Base-by-base conservation (phyloP, 2,113 vertebrate genomes). In the Epinephelus moara region DNA sequence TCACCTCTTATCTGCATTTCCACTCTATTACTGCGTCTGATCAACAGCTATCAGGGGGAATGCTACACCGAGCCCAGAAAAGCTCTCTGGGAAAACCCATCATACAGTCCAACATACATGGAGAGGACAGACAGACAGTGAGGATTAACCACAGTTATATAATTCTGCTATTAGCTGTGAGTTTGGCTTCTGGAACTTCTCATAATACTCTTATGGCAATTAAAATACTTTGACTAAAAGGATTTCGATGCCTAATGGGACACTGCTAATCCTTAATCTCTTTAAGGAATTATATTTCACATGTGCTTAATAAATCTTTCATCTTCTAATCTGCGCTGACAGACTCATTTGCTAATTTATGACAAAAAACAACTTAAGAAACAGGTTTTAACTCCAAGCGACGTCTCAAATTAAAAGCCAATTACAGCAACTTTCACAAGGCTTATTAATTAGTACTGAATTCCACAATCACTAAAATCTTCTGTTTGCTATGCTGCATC, bases 141-240 rank as follows among this genome's bases (percentile, higher is more conserved):
- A 10, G 72, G 85, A 91, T 87, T 85, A 85, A 66, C 62, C 21
- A 69, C 70, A 67, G 60, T 73, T 67, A 78, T 76, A 30, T 66
- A 42, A 78, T 82, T 67, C 79, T 19, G 61, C 49, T 37, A 25
- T 56, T 56, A 59, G 40, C 68, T 49, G 1, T 4, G 19, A n/a
- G 25, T 68, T 61, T 15, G 3, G 19, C 42, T 82, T 37, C n/a
- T 33, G 21, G 37, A 66, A 72, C 17, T 23, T 77, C 53, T 63
- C 17, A 25, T 71, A 72, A 83, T 57, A 74, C 55, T 78, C 49
- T 81, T 37, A 57, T 0, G 30, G 25, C 25, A 76, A 80, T 82
- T 64, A 27, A 61, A 85, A 82, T 66, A 6, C 56, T 77, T 77
- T 21, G 14, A 73, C 13, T 80, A 47, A 80, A 69, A 47, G 37